Percentiles rank a stretch among this genome's conserved stretches.
Conservation (phyloP, 2,888 invertebrate genomes). For the Tubulanus polymorphus region DNA sequence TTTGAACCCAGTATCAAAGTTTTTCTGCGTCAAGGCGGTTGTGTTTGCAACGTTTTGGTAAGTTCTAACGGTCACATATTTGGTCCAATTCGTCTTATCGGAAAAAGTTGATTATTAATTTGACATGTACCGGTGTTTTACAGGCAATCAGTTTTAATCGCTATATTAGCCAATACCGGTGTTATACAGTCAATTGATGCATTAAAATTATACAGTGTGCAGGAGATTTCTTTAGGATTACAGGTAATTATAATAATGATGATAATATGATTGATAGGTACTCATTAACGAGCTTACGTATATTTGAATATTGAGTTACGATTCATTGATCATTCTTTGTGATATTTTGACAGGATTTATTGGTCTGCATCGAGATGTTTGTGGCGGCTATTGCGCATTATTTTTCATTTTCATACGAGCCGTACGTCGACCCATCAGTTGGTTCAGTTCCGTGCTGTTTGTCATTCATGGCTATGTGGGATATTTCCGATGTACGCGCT, state of each 20-base stretch:
- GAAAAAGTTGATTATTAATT: too few relatives aligned
- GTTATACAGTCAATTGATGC: conserved; percentile 70
- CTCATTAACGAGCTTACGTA: background rate
- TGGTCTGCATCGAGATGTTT: conserved; percentile 98
- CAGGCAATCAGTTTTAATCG: conserved; percentile 89
- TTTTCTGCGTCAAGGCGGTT: conserved; percentile 94
- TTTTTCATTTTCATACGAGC: conserved; percentile 91
- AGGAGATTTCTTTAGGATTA: conserved; percentile 75
- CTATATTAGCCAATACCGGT: conserved; percentile 76
- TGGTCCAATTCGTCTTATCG: too few relatives aligned
- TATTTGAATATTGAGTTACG: background rate
- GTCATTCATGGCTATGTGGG: conserved; percentile 89
- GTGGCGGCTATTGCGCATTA: conserved; percentile 92
- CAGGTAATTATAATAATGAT: conserved; percentile 61
- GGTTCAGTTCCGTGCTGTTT: conserved; percentile 57
- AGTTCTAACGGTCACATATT: too few relatives aligned
- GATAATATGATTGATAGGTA: conserved; percentile 10
- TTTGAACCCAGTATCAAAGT: conserved; percentile 91
- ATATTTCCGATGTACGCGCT: conserved; percentile 89
- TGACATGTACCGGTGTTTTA: too few relatives aligned
- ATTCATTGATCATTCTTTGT: background rate
- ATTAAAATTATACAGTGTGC: conserved; percentile 64
- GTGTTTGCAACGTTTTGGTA: conserved; percentile 98
- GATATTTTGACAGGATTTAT: conserved; percentile 69
- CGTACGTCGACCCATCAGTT: conserved; percentile 62